Evolutionary conservation across 2,888 invertebrate genomes (phyloP), one percentile per base, ranked within the genome.

Genomic region (Perizoma flavofasciatum): DNA sequence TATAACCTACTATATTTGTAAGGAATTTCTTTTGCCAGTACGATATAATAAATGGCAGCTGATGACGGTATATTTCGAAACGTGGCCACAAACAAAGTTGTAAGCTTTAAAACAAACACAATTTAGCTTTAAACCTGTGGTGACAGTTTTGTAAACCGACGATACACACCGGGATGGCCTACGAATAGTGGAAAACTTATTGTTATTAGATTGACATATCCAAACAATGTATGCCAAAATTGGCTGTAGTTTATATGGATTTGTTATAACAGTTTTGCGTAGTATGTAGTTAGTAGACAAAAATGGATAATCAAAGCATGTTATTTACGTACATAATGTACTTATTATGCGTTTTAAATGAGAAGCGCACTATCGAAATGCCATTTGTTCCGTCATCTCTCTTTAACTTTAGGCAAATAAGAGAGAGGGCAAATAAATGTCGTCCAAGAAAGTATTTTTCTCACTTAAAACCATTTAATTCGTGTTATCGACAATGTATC

Each of bases 401-500:
- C 37, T 60, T 37, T 55, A 52, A 48, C 50, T 44, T 22, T 34
- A 40, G 39, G n/a, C 47, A 51, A 60, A 55, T 22, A n/a, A 40
- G 22, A 46, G 44, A 22, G 34, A 44, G 10, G 37, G 47, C 5
- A 8, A 40, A 33, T 33, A 22, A 57, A 48, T 44, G 48, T 48
- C 48, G 11, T 33, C 7, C 8, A 9, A 22, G 37, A 34, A 0
- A n/a, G 44, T 49, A 4, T 22, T 40, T 46, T 56, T 61, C 37
- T 49, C 32, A 41, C 46, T 61, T 41, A 46, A 41, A 37, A 9
- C 49, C 61, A 49, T 61, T 49, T 47, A 56, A 61, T 86, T 86
- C 85, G 82, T 85, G 85, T 89, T 89, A 88, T 85, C 83, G 77
- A 83, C 79, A 82, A 68, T 88, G 83, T 90, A 89, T 88, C 82